Evolutionary conservation across 2,888 invertebrate species (phyloP).

Genomic region (Myopa tessellatipennis): DNA sequence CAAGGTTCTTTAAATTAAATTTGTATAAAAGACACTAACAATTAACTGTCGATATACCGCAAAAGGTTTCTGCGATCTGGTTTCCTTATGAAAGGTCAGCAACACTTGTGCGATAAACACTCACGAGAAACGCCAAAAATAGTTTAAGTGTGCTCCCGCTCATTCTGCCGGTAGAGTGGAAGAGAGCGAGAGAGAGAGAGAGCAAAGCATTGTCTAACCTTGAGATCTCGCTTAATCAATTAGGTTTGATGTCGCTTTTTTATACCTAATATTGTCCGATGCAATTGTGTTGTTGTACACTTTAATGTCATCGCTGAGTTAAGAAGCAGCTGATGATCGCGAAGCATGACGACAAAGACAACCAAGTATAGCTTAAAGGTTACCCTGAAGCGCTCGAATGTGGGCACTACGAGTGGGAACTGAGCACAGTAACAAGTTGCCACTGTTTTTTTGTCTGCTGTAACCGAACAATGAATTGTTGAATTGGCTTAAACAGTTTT

Average conservation of each 20-base stretch:
- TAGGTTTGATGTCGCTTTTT: no score
- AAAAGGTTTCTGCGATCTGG: background rate
- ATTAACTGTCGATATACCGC: background rate
- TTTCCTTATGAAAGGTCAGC: conserved; percentile 16
- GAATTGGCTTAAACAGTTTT: background rate
- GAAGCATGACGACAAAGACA: background rate
- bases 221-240: no score
- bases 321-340: no score
- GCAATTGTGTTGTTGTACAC: background rate
- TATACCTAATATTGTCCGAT: no score
- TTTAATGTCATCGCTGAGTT: background rate
- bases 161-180: background rate
- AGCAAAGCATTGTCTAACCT: no score
- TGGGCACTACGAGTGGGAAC: no score
- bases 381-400: background rate
- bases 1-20: background rate
- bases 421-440: background rate
- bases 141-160: background rate
- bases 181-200: background rate
- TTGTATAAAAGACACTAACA: background rate
- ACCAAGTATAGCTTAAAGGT: background rate
- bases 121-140: conserved; percentile 11
- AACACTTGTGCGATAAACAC: conserved; percentile 3
- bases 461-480: background rate
- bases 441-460: background rate